Base-by-base conservation (phyloP, 2,113 vertebrate genomes). In the Rostratula benghalensis region DNA sequence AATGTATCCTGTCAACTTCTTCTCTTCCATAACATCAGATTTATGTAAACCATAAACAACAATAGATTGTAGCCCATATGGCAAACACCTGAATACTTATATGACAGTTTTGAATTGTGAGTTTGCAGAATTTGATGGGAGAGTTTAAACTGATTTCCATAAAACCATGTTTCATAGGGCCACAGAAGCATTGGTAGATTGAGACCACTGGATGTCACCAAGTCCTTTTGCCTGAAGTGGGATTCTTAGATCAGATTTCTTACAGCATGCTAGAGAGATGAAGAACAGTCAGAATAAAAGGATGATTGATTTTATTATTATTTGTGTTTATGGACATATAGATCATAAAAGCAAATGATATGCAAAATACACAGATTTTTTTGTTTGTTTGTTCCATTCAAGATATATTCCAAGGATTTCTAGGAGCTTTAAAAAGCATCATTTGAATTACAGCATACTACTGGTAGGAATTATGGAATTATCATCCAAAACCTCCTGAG, bases 121-220 rank as follows among this genome's bases (percentile, higher is more conserved):
- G 2, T 56, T 75, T 65, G 11, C 27, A 61, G 30, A 54, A 65
- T 21, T 20, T 6, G 25, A 3, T 37, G 13, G 10, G 16, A 59
- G 4, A 64, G 7, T 81, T 87, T 45, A 16, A n/a, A 6, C 1
- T 7, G 6, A 5, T 70, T 78, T 79, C 10, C 13, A 45, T 2
- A 6, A 75, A 46, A 15, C 2, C 19, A 30, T 41, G 5, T 27
- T 78, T 69, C 16, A 5, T 13, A 57, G 7, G 5, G 19, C 10
- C 18, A 27, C 24, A 63, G 28, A 70, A 75, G 19, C 4, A 15
- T 21, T 35, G 22, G 3, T 17, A 27, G 37, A 71, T 71, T 57
- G 15, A 61, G 25, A 35, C 3, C 1, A 3, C 17, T 46, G 25
- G 35, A 83, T 11, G 35, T 60, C 53, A 59, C 4, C 0, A 0